A percentile compares a stretch with the other conserved stretches of the same genome.
Conservation (phyloP, 1,140 invertebrate genomes). For the Hirudo medicinalis region DNA sequence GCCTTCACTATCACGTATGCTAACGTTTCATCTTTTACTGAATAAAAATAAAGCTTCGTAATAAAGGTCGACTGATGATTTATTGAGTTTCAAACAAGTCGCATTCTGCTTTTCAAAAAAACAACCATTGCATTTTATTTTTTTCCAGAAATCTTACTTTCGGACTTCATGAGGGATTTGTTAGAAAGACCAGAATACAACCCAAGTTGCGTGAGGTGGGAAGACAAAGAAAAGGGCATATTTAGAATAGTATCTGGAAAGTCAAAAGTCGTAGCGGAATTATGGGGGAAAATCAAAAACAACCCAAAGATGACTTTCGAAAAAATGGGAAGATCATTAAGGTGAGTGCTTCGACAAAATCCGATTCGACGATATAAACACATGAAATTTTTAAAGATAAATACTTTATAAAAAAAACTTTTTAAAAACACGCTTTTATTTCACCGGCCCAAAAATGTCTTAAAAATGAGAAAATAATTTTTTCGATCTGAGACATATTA, state of each 20-base stretch:
- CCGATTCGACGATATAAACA: too few species aligned
- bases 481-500: too few species aligned
- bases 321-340: conserved; percentile 92
- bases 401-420: too few species aligned
- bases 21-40: conserved; percentile 1
- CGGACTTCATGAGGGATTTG: conserved; percentile 94
- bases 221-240: conserved; percentile 89
- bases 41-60: background rate
- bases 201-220: conserved; percentile 98
- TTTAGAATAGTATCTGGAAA: conserved; percentile 98
- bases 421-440: too few species aligned
- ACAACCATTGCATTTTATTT: background rate
- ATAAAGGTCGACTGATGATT: too few species aligned
- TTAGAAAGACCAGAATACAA: conserved; percentile 94
- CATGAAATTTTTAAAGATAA: too few species aligned
- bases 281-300: conserved; percentile 98
- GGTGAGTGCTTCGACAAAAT: conserved; percentile 42
- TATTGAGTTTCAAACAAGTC: too few species aligned
- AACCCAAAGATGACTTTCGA: conserved; percentile 99
- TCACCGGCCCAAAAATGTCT: too few species aligned
- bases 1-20: too few species aligned
- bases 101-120: background rate
- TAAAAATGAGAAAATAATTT: too few species aligned
- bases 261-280: conserved; percentile 88
- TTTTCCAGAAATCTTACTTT: conserved; percentile 66